These are phyloP conservation scores for Cepphus grylle DNA, from an alignment of 2,113 vertebrate species.

Conservation along the genomic window DNA sequence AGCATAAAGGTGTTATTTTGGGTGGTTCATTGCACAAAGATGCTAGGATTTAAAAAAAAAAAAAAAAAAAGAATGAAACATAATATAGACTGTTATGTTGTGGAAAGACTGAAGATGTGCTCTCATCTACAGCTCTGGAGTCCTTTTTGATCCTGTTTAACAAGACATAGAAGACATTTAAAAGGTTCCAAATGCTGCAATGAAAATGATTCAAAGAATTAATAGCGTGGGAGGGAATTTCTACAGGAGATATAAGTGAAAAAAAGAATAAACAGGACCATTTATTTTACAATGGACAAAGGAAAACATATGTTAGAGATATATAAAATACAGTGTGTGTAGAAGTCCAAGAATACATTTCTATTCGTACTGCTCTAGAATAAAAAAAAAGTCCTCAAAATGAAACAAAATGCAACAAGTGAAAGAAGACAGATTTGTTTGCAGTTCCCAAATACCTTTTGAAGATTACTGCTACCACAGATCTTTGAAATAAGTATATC, in stretches of 20 bases:
- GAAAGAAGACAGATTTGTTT: background rate
- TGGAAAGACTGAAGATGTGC: background rate
- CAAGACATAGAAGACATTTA: conserved; percentile 32
- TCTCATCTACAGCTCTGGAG: background rate
- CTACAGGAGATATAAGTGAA: conserved; percentile 23
- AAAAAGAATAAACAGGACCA: conserved; percentile 43
- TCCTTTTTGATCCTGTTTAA: conserved; percentile 41
- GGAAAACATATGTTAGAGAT: conserved; percentile 35
- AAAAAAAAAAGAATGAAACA: background rate
- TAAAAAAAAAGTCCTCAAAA: background rate
- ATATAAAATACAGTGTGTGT: background rate
- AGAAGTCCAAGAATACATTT: background rate
- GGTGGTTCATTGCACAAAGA: background rate
- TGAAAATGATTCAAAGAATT: conserved; percentile 42
- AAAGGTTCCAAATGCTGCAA: conserved; percentile 18
- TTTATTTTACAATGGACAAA: conserved; percentile 57
- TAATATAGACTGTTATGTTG: background rate
- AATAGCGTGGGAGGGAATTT: conserved; percentile 34
- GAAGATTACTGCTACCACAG: background rate
- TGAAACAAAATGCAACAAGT: background rate
- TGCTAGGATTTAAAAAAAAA: background rate
- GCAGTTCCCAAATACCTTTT: background rate
- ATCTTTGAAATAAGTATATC: background rate
- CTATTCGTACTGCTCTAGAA: background rate
- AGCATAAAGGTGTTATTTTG: background rate